Evolutionary conservation across 2,888 invertebrate species (phyloP), one percentile per base, ranked within the genome.

Genomic region (Philhelius pedissequus): DNA sequence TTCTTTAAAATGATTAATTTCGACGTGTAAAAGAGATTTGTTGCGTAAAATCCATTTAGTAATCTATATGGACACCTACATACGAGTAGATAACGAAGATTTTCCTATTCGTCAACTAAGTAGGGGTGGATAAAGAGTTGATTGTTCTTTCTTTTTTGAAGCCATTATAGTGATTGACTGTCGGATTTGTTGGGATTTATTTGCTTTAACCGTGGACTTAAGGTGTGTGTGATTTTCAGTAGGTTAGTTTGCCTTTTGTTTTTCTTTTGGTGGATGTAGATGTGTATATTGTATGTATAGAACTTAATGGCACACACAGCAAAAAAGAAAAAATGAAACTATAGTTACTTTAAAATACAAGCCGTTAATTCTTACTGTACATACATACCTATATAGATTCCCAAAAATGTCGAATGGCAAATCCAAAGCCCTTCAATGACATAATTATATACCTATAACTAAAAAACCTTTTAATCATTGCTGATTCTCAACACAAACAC

Each of bases 131-230:
- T 30, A 40, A 15, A 8, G 35, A 48, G 27, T 35, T 11, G 22
- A 13, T 35, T 20, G 11, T 18, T 54, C 13, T 4, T 13, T 1
- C 4, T 13, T 4, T 35, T 35, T 56, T 20, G 71, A 82, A 73
- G 77, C 77, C 77, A 56, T 70, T 81, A 81, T 77, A 77, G 70
- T 71, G 66, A 77, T 81, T 81, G 60, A 69, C 56, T 50, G 48
- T 64, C 22, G 32, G 60, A 60, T 60, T 60, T 60, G 35, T 35
- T 35, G 35, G 56, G 35, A 35, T 56, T 56, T 18, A 15, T 60
- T 60, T 60, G 22, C 40, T 38, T 9, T 60, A 25, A 15, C 15
- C 25, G 4, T 2, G 9, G 11, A 25, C 38, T 40, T 35, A 38
- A 25, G 5, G 25, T 22, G 25, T 38, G 40, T 60, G 60, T 40